phyloP scores from a whole-genome alignment of 2,797 vertebrate genomes.

The Gephyroberyx darwinii region DNA sequence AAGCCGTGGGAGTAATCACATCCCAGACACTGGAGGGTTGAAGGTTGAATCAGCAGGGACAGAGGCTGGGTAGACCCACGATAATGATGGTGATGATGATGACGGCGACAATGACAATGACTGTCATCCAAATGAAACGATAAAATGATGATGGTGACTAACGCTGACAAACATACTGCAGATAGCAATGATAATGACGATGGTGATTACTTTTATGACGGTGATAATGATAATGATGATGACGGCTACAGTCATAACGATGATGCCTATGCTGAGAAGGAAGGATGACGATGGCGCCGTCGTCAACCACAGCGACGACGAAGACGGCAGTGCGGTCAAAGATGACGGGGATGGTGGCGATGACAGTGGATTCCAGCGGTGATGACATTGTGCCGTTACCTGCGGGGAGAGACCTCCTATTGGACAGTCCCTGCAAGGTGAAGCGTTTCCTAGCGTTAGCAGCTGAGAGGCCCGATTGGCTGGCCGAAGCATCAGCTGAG shows the following conservation, averaged over 20 bases:
- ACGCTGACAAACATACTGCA: neutral
- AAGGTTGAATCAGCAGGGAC: conserved; percentile 11
- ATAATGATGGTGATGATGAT: neutral
- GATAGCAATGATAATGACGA: neutral
- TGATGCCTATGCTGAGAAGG: neutral
- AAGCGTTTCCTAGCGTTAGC: conserved; percentile 93
- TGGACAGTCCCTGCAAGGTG: conserved; percentile 95
- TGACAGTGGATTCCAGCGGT: neutral
- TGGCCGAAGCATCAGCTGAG: conserved; percentile 87
- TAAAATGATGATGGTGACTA: conserved; percentile 8
- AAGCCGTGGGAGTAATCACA: neutral
- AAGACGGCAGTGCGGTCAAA: neutral
- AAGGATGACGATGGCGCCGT: conserved; percentile 17
- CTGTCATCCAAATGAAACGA: neutral
- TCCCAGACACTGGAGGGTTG: conserved; percentile 5
- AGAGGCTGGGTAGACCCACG: neutral
- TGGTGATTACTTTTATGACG: neutral
- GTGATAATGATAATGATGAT: too few species aligned
- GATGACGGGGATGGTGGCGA: conserved; percentile 14
- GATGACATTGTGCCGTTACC: conserved; percentile 77
- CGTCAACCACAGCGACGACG: neutral
- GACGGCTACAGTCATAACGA: neutral
- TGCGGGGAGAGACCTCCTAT: conserved; percentile 92
- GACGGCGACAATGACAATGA: neutral
- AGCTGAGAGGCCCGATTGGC: conserved; percentile 86